Evolutionary conservation across 2,113 vertebrate genomes (phyloP).

Genomic region (Sceloporus undulatus): DNA sequence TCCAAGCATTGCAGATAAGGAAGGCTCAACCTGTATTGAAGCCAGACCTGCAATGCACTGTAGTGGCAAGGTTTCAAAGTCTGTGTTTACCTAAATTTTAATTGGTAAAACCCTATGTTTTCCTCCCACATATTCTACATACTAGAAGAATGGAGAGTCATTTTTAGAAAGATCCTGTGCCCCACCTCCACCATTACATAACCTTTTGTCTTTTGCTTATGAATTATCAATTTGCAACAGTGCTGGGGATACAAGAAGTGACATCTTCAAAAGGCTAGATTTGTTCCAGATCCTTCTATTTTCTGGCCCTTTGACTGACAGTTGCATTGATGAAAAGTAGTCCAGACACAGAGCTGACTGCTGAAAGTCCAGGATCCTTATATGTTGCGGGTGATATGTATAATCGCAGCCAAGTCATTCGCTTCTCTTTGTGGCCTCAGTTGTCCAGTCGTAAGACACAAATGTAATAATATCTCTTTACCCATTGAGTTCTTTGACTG

Average conservation of each 20-base stretch:
- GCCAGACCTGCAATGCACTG: background rate
- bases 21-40: background rate
- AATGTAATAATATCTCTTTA: slow-evolving; percentile 42
- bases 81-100: background rate
- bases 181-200: background rate
- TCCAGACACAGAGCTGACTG: too few species aligned
- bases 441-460: slow-evolving; percentile 44
- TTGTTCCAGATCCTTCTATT: background rate
- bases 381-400: background rate
- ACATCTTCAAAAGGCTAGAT: background rate
- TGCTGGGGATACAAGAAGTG: too few species aligned
- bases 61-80: background rate
- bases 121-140: background rate
- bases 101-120: background rate
- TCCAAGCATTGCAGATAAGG: too few species aligned
- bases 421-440: background rate
- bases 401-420: rapidly evolving
- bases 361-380: background rate
- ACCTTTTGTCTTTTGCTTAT: background rate
- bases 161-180: background rate
- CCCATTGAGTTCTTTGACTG: background rate
- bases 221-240: background rate
- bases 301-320: background rate
- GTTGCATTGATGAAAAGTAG: background rate
- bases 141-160: background rate